Conservation (phyloP, 2,797 vertebrate species). For the Okamejei kenojei region DNA sequence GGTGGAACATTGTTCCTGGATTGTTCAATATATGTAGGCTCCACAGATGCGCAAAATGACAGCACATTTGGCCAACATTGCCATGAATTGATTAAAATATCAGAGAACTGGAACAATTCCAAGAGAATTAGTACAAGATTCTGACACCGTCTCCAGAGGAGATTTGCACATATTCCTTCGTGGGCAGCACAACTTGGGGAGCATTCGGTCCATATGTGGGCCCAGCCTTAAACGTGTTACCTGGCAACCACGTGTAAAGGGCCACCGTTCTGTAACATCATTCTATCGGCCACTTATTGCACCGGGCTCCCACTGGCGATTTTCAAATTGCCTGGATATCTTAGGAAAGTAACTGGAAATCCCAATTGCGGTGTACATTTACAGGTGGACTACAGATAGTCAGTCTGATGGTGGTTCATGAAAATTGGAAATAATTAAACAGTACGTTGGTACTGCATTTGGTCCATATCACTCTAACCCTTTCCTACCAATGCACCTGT, state of each 20-base stretch:
- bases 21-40: not conserved
- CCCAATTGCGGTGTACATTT: not conserved
- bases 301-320: not conserved
- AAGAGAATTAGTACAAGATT: not conserved
- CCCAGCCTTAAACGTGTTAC: not conserved
- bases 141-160: slow-evolving; percentile 14
- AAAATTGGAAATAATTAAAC: not conserved
- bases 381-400: not conserved
- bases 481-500: no score
- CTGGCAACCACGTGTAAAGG: not conserved
- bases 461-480: no score
- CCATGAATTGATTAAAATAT: slow-evolving; percentile 9
- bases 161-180: not conserved
- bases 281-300: not conserved
- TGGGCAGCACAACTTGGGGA: not conserved
- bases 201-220: not conserved
- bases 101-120: slow-evolving; percentile 33
- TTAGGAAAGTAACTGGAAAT: not conserved
- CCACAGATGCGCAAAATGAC: not conserved
- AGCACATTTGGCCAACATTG: not conserved
- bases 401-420: not conserved
- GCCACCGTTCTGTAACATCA: not conserved
- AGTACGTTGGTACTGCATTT: no score
- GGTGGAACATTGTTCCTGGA: not conserved
- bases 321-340: not conserved